These are phyloP conservation scores for Pterois miles DNA, from an alignment of 2,797 vertebrate species.

Conservation along the genomic window DNA sequence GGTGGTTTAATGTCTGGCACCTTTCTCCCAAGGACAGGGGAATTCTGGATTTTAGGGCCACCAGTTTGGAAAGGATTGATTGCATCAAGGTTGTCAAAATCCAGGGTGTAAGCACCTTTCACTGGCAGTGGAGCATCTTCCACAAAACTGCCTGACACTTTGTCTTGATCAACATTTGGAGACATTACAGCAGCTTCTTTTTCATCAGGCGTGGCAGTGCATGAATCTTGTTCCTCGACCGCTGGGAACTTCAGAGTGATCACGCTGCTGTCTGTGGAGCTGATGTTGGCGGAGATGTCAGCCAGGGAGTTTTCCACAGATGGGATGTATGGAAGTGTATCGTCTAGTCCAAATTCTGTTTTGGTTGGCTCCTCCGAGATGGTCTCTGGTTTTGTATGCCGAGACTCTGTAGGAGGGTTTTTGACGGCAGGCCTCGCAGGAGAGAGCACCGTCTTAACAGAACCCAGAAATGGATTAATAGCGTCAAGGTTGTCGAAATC, in stretches of 20 bases:
- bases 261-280: slow-evolving; percentile 80
- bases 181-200: not conserved
- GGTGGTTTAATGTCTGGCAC: not conserved
- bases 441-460: slow-evolving; percentile 61
- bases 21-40: slow-evolving; percentile 55
- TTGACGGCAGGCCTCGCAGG: slow-evolving; percentile 47
- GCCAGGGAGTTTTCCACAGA: slow-evolving; percentile 79
- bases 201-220: slow-evolving; percentile 37
- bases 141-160: slow-evolving; percentile 23
- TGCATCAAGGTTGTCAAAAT: slow-evolving; percentile 72
- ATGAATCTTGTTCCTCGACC: slow-evolving; percentile 3
- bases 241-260: slow-evolving; percentile 58
- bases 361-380: slow-evolving; percentile 34
- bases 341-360: slow-evolving; percentile 67
- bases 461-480: slow-evolving; percentile 73
- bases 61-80: slow-evolving; percentile 76
- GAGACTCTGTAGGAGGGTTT: slow-evolving; percentile 9
- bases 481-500: slow-evolving; percentile 78
- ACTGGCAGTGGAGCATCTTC: slow-evolving; percentile 65
- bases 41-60: slow-evolving; percentile 74
- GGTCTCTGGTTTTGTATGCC: not conserved
- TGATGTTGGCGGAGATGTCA: slow-evolving; percentile 61
- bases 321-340: slow-evolving; percentile 76
- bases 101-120: slow-evolving; percentile 67
- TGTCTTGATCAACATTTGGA: not conserved